Percentiles rank a stretch among this genome's conserved stretches.
Conservation (phyloP, 2,888 invertebrate genomes). For the Drosophila leonis region DNA sequence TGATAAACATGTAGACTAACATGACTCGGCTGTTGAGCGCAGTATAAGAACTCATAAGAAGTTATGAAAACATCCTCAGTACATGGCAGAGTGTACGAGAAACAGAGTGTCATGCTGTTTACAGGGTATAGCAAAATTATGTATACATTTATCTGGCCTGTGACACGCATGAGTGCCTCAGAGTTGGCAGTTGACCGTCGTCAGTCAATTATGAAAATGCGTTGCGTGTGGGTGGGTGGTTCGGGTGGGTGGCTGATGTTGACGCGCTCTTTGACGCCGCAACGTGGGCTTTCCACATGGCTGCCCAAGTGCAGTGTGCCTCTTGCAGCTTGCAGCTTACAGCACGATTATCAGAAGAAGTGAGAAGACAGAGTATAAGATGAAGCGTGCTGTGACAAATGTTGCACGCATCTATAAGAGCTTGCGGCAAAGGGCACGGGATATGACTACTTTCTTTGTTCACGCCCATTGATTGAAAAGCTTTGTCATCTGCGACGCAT, state of each 20-base stretch:
- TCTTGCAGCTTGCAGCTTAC: slow-evolving; percentile 24
- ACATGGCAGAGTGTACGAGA: not conserved
- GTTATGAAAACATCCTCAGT: not conserved
- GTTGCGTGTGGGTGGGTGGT: slow-evolving; percentile 12
- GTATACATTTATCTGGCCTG: slow-evolving; percentile 40
- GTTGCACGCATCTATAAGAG: slow-evolving; percentile 15
- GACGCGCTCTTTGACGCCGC: slow-evolving; percentile 51
- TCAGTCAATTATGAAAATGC: slow-evolving; percentile 51
- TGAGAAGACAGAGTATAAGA: not conserved
- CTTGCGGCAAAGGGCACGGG: not conserved
- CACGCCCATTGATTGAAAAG: slow-evolving; percentile 69
- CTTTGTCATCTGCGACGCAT: slow-evolving; percentile 22
- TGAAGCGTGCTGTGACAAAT: slow-evolving; percentile 49
- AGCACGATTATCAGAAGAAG: slow-evolving; percentile 13
- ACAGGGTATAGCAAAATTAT: slow-evolving; percentile 27
- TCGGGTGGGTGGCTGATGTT: slow-evolving; percentile 51
- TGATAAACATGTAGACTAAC: not conserved
- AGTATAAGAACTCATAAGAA: not conserved
- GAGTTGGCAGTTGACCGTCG: slow-evolving; percentile 39
- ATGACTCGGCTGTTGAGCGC: not conserved
- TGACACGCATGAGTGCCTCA: slow-evolving; percentile 50
- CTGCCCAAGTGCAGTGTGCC: slow-evolving; percentile 60
- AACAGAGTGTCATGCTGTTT: not conserved
- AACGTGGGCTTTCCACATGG: slow-evolving; percentile 44
- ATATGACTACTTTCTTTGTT: slow-evolving; percentile 62